Evolutionary conservation across 2,888 invertebrate species (phyloP).

Genomic region (Drosophila lutescens): DNA sequence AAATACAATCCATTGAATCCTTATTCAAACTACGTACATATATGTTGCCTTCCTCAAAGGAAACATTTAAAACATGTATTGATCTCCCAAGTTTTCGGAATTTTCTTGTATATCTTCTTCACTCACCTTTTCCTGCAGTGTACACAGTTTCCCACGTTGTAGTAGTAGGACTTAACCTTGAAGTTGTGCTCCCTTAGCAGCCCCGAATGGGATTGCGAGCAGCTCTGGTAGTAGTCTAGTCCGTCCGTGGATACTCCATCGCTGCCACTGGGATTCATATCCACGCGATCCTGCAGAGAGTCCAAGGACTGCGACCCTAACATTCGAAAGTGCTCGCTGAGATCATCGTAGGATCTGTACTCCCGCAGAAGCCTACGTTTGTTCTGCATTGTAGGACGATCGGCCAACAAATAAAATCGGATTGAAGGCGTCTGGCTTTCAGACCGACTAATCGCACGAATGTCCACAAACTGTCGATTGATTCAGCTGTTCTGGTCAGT

Average conservation of each 20-base stretch:
- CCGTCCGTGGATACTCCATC: constrained; percentile 44
- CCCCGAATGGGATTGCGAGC: constrained; percentile 41
- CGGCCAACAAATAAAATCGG: constrained; percentile 37
- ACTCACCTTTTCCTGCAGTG: constrained; percentile 67
- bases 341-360: constrained; percentile 64
- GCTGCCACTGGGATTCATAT: constrained; percentile 66
- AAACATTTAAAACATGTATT: too few relatives aligned
- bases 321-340: constrained; percentile 51
- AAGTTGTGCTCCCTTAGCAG: constrained; percentile 65
- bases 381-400: constrained; percentile 48
- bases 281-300: constrained; percentile 57
- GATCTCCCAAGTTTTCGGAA: too few relatives aligned
- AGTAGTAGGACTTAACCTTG: constrained; percentile 63
- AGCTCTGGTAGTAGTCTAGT: constrained; percentile 35
- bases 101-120: too few relatives aligned
- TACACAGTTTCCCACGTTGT: constrained; percentile 66
- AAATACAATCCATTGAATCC: too few relatives aligned
- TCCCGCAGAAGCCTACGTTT: constrained; percentile 54
- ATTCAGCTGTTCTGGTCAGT: constrained; percentile 42
- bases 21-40: too few relatives aligned
- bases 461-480: constrained; percentile 15
- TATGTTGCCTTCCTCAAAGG: too few relatives aligned
- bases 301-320: constrained; percentile 65
- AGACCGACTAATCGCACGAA: constrained; percentile 1
- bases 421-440: background rate